Base-by-base conservation (phyloP, 2,113 vertebrate genomes). In the Tragulus kanchil region DNA sequence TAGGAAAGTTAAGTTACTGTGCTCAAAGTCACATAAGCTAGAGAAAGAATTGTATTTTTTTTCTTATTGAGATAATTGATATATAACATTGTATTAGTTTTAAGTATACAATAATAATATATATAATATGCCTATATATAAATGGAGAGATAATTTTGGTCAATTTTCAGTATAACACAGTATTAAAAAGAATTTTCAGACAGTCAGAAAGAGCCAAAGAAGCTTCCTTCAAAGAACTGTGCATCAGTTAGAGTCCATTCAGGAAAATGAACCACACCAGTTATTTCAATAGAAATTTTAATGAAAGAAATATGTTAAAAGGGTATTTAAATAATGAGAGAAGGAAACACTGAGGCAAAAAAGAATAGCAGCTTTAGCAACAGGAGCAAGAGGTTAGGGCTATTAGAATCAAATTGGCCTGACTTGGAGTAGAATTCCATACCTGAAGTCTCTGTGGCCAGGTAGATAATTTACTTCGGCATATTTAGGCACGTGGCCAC, bases 231-330 rank as follows among this genome's bases (percentile, higher is more conserved):
- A 85, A 79, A 83, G 69, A 16, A 52, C 48, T 86, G 62, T 23
- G 45, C 77, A 12, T 82, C 21, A 56, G 11, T 65, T 12, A 92
- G 48, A 13, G 14, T 14, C 64, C 48, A 52, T 77, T 93, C 14
- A 69, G 61, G 48, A 97, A 95, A 87, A 85, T 25, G 73, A 96
- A 84, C 10, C 45, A 90, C 4, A 73, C 1, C 26, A 85, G 14
- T 94, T 97, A 85, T 77, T 87, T 71, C 45, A 85, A 62, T 45
- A 88, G 52, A 85, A 21, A 71, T 61, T 69, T 82, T 56, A 93
- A 85, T 78, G 12, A 94, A 85, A 90, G 64, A 10, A 89, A 64
- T 81, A 54, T 93, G 12, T 77, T 69, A 88, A 84, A 25, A 12
- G 69, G 31, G 7, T 77, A 59, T 77, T 90, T 69, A 54, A 69